Conservation (phyloP, 2,888 invertebrate genomes). For the Carcina quercana region DNA sequence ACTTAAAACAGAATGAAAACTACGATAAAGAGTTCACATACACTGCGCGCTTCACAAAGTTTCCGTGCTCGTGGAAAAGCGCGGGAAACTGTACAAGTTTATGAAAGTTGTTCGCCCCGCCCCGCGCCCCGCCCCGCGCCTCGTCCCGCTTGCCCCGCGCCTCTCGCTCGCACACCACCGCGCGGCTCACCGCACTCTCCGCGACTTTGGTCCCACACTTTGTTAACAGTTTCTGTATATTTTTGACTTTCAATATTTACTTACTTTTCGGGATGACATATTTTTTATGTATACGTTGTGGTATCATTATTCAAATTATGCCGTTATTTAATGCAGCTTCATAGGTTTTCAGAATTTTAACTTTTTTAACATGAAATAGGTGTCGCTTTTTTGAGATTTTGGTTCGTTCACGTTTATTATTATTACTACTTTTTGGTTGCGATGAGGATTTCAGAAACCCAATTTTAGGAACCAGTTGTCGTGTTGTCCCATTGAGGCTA, state of each 20-base stretch:
- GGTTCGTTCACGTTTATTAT: too few species aligned
- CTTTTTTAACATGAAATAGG: too few species aligned
- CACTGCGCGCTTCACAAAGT: conserved; percentile 12
- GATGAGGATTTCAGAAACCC: too few species aligned
- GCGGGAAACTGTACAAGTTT: conserved; percentile 61
- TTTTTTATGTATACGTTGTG: background rate
- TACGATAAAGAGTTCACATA: background rate
- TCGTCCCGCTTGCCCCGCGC: conserved; percentile 29
- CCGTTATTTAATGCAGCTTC: too few species aligned
- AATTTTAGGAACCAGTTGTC: too few species aligned
- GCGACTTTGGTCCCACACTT: too few species aligned
- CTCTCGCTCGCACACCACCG: conserved; percentile 41
- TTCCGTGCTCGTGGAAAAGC: conserved; percentile 32
- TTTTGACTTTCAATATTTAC: conserved; percentile 16
- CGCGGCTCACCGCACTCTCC: conserved; percentile 55
- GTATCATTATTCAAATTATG: too few species aligned
- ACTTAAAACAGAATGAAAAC: too few species aligned
- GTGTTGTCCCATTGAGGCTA: too few species aligned
- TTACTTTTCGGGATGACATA: conserved; percentile 6
- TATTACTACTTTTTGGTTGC: too few species aligned
- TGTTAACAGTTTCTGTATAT: background rate
- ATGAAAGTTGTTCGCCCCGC: conserved; percentile 41
- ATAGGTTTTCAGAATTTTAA: too few species aligned
- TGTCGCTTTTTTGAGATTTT: too few species aligned
- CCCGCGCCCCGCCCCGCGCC: conserved; percentile 35